Percentiles rank a stretch among this genome's conserved stretches.
Conservation (phyloP, 2,888 invertebrate genomes). For the Neoscelio sp. region DNA sequence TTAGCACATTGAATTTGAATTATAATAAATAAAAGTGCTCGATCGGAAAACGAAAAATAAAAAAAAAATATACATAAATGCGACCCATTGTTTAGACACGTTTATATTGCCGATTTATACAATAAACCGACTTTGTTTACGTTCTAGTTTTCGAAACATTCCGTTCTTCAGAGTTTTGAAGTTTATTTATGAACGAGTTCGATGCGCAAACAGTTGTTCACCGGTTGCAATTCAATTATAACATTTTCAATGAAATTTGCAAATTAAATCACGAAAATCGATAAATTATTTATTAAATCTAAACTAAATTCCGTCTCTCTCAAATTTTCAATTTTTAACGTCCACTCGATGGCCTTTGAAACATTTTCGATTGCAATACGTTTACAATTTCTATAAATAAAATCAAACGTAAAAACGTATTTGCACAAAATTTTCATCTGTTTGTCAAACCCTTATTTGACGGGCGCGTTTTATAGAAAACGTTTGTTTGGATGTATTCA, state of each 20-base stretch:
- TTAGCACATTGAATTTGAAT: not conserved
- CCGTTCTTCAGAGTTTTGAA: not conserved
- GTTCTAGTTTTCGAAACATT: not conserved
- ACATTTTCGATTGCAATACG: slow-evolving; percentile 20
- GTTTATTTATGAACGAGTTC: not conserved
- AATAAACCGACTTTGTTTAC: not conserved
- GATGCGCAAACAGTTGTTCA: not conserved
- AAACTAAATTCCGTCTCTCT: not conserved
- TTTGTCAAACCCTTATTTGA: slow-evolving; percentile 44
- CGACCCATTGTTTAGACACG: not conserved
- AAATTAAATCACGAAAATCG: too few species aligned
- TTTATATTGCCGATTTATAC: not conserved
- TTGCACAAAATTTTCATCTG: slow-evolving; percentile 22
- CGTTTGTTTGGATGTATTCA: slow-evolving; percentile 19
- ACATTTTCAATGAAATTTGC: not conserved
- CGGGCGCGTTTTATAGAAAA: slow-evolving; percentile 18
- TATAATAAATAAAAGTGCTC: not conserved
- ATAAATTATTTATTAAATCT: slow-evolving; percentile 7
- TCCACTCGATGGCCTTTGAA: too few species aligned
- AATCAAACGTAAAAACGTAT: slow-evolving; percentile 26
- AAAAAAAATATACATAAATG: not conserved
- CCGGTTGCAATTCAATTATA: slow-evolving; percentile 1
- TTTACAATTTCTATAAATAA: slow-evolving; percentile 41
- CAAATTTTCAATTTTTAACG: not conserved
- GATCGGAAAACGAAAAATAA: too few species aligned